Conservation (phyloP, 2,113 vertebrate genomes). For the Aegithalos caudatus region DNA sequence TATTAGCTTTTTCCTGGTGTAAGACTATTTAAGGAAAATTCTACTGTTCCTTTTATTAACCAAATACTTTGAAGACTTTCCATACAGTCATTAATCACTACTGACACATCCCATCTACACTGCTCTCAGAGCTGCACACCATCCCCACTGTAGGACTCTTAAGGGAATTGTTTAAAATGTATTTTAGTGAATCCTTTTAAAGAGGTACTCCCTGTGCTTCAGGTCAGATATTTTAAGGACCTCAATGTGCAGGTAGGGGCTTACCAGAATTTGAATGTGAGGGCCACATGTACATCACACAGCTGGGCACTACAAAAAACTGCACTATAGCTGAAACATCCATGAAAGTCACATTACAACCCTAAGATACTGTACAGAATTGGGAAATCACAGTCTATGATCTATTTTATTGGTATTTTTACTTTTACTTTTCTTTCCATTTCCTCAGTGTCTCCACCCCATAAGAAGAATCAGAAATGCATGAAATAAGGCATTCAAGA, state of each 20-base stretch:
- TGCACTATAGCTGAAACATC: neutral
- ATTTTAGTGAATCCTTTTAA: neutral
- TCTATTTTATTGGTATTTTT: neutral
- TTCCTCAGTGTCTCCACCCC: neutral
- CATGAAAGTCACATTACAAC: neutral
- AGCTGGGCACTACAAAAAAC: neutral
- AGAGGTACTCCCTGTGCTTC: neutral
- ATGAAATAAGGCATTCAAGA: neutral
- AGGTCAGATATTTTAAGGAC: neutral
- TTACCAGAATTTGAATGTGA: neutral
- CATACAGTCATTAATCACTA: neutral
- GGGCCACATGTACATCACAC: neutral
- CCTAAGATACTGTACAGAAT: neutral
- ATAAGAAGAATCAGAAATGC: neutral
- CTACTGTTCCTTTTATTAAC: neutral
- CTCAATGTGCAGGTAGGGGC: neutral
- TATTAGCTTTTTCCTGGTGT: neutral
- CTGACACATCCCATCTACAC: neutral
- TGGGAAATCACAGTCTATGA: neutral
- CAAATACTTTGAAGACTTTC: neutral
- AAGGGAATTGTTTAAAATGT: neutral
- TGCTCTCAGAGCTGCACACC: neutral
- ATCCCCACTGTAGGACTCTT: neutral
- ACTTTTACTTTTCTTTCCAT: neutral
- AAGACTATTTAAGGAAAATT: constrained; percentile 5